Evolutionary conservation across 2,888 invertebrate genomes (phyloP).

Genomic region (Nemoura dubitans): DNA sequence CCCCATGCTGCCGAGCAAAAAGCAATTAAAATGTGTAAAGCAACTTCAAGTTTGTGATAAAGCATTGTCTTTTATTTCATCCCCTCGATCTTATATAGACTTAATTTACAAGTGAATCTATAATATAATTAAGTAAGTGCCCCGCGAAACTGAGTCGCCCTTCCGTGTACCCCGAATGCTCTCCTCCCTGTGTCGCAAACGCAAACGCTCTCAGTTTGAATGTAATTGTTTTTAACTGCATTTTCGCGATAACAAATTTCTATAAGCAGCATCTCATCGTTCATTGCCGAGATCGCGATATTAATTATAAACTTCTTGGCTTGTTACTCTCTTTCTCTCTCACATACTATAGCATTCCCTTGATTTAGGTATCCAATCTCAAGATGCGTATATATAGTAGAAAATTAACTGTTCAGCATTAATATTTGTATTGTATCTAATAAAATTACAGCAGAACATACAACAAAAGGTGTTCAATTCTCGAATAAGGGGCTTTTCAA

Average conservation of each 20-base stretch:
- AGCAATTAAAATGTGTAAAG: conserved; percentile 1
- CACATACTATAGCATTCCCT: not conserved
- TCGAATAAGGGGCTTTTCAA: not conserved
- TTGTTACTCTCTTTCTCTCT: not conserved
- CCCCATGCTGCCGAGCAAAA: not conserved
- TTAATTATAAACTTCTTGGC: conserved; percentile 2
- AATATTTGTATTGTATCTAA: conserved; percentile 5
- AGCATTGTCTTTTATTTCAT: conserved; percentile 12
- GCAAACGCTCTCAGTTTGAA: not conserved
- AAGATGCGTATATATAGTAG: not conserved
- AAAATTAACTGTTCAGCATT: not conserved
- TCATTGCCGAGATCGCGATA: conserved; percentile 7
- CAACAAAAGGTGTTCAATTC: not conserved
- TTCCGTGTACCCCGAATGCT: not conserved
- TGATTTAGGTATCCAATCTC: not conserved
- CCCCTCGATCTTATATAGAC: conserved; percentile 12
- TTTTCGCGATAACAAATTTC: conserved; percentile 12
- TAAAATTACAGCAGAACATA: not conserved
- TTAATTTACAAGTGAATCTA: conserved; percentile 12
- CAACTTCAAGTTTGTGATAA: not conserved
- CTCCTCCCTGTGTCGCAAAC: not conserved
- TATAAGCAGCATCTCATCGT: conserved; percentile 2
- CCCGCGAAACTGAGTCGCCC: not conserved
- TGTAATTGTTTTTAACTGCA: conserved; percentile 12
- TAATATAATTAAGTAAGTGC: conserved; percentile 12